Conservation (phyloP, 2,888 invertebrate species). For the Creontiades dilutus region DNA sequence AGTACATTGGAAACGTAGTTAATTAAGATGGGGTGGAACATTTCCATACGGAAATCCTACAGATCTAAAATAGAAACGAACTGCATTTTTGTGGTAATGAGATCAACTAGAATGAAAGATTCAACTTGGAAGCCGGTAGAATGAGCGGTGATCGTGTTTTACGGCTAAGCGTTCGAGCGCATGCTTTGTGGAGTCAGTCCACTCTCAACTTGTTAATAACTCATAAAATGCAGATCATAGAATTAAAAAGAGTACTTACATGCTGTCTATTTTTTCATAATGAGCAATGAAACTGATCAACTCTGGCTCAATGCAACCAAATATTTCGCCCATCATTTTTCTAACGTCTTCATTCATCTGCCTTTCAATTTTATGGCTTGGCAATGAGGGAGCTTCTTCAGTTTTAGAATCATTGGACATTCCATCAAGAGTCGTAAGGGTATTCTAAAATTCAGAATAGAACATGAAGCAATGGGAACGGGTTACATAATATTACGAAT, state of each 20-base stretch:
- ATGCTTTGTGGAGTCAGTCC: too few relatives aligned
- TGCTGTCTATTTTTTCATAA: slow-evolving; percentile 92
- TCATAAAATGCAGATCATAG: too few relatives aligned
- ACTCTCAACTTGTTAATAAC: too few relatives aligned
- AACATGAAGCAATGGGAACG: neutral
- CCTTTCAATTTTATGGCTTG: slow-evolving; percentile 82
- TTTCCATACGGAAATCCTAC: too few relatives aligned
- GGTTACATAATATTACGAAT: neutral
- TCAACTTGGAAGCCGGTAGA: too few relatives aligned
- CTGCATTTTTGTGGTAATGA: too few relatives aligned
- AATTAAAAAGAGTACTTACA: slow-evolving; percentile 85
- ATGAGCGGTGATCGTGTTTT: too few relatives aligned
- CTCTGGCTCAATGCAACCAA: slow-evolving; percentile 92
- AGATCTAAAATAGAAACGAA: too few relatives aligned
- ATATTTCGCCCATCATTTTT: slow-evolving; percentile 92
- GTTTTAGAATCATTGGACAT: slow-evolving; percentile 78
- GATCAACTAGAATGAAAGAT: too few relatives aligned
- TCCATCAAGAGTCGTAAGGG: slow-evolving; percentile 81
- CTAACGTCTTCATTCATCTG: slow-evolving; percentile 89
- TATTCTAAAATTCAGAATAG: slow-evolving; percentile 79
- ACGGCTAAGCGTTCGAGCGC: too few relatives aligned
- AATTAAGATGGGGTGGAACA: too few relatives aligned
- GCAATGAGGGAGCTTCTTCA: slow-evolving; percentile 76
- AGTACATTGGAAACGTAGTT: too few relatives aligned
- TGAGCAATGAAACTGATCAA: slow-evolving; percentile 90